Evolutionary conservation across 2,797 vertebrate genomes (phyloP).

Genomic region (Microctenopoma lineatum): DNA sequence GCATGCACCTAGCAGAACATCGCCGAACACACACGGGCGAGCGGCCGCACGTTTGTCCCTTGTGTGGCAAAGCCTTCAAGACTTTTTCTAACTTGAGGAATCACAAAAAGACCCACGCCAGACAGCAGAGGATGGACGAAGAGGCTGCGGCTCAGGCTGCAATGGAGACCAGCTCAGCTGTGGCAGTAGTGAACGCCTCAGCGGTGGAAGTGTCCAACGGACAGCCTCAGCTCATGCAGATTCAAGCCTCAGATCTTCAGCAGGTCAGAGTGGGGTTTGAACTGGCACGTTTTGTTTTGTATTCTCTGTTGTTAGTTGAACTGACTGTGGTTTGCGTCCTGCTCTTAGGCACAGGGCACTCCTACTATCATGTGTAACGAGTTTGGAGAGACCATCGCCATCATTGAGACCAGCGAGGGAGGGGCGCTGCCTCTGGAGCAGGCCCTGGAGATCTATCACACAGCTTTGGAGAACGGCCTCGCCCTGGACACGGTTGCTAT

Average conservation of each 20-base stretch:
- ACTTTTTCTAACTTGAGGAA: constrained; percentile 87
- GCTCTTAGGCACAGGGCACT: constrained; percentile 73
- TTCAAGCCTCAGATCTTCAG: constrained; percentile 80
- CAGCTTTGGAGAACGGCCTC: constrained; percentile 85
- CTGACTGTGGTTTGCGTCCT: neutral
- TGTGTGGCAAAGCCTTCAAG: constrained; percentile 86
- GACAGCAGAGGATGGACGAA: constrained; percentile 72
- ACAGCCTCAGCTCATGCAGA: constrained; percentile 83
- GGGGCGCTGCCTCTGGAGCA: constrained; percentile 87
- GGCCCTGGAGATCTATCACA: constrained; percentile 92
- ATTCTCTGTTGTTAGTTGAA: neutral
- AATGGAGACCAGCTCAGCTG: constrained; percentile 49
- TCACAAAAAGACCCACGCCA: constrained; percentile 85
- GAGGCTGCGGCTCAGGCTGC: constrained; percentile 51
- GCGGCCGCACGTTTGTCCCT: constrained; percentile 79
- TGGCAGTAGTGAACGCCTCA: constrained; percentile 67
- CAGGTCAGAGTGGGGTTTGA: constrained; percentile 69
- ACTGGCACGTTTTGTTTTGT: neutral
- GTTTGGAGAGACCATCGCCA: constrained; percentile 93
- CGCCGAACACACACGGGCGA: constrained; percentile 84
- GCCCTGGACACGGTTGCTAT: constrained; percentile 77
- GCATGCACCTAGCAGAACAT: constrained; percentile 86
- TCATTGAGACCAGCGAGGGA: constrained; percentile 91
- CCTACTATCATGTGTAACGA: constrained; percentile 94
- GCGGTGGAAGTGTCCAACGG: constrained; percentile 63